Conservation (phyloP, 2,888 invertebrate genomes). For the Conchocele bisecta region DNA sequence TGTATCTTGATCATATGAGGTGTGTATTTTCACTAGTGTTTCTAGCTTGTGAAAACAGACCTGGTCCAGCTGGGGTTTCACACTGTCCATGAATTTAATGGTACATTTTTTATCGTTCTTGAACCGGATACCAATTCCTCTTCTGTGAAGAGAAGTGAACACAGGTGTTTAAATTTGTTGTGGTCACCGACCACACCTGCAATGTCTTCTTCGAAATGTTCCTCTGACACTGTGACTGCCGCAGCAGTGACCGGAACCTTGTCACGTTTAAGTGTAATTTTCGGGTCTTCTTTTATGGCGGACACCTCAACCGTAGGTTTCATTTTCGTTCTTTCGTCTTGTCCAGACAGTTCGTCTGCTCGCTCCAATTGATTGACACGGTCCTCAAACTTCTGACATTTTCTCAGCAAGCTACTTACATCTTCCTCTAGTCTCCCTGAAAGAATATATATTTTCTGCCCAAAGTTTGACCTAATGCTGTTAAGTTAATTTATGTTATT, state of each 20-base stretch:
- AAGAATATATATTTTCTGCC: not conserved
- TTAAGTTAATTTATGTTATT: too few relatives aligned
- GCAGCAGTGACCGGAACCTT: not conserved
- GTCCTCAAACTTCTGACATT: not conserved
- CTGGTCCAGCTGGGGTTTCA: conserved; percentile 25
- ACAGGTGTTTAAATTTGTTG: conserved; percentile 23
- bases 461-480: too few relatives aligned
- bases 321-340: not conserved
- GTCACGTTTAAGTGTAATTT: too few relatives aligned
- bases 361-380: not conserved
- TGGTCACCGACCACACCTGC: not conserved
- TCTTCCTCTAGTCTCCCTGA: not conserved
- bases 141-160: conserved; percentile 6
- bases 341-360: too few relatives aligned
- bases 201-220: too few relatives aligned
- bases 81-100: conserved; percentile 24
- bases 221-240: conserved; percentile 3
- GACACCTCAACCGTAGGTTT: not conserved
- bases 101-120: conserved; percentile 24
- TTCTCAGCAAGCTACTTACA: too few relatives aligned
- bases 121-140: conserved; percentile 16
- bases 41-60: not conserved
- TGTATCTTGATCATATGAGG: not conserved
- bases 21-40: not conserved
- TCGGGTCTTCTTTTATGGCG: too few relatives aligned